Percentiles rank a stretch among this genome's conserved stretches.
Evolutionary conservation across 1,140 invertebrate species (phyloP).

Genomic region (Venustaconcha ellipsiformis): DNA sequence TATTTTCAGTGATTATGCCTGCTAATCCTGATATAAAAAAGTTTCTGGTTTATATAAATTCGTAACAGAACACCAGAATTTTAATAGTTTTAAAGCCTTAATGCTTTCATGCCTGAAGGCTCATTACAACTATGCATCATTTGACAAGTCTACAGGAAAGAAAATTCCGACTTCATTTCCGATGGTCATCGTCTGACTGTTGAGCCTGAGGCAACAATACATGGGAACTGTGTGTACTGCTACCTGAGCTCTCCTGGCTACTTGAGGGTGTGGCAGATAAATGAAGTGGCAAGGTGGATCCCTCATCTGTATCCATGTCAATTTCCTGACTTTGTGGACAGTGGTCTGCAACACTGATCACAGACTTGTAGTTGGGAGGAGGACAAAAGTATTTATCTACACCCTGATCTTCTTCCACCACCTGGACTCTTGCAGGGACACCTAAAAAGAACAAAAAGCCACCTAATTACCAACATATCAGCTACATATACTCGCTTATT

Average conservation of each 20-base stretch:
- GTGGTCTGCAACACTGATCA: conserved; percentile 14
- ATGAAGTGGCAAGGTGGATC: conserved; percentile 14
- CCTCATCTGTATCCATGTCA: conserved; percentile 30
- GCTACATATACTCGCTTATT: neutral
- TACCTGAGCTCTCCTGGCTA: conserved; percentile 51
- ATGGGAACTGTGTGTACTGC: conserved; percentile 53
- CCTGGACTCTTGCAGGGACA: conserved; percentile 1
- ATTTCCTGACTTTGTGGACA: conserved; percentile 15
- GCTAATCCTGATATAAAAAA: too few relatives aligned
- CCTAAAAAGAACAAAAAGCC: neutral
- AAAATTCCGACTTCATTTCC: too few relatives aligned
- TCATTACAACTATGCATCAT: too few relatives aligned
- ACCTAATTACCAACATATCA: neutral
- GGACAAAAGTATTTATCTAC: conserved; percentile 13
- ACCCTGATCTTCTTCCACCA: conserved; percentile 20
- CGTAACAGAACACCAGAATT: too few relatives aligned
- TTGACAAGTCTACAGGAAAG: too few relatives aligned
- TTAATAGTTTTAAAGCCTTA: too few relatives aligned
- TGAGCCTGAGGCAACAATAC: conserved; percentile 39
- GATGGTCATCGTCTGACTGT: conserved; percentile 4
- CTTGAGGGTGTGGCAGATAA: conserved; percentile 44
- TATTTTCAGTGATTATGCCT: too few relatives aligned
- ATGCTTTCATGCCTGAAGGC: too few relatives aligned
- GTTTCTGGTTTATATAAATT: too few relatives aligned
- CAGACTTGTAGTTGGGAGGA: conserved; percentile 22